Evolutionary conservation across 2,888 invertebrate genomes (phyloP).

Genomic region (Archips xylosteana): DNA sequence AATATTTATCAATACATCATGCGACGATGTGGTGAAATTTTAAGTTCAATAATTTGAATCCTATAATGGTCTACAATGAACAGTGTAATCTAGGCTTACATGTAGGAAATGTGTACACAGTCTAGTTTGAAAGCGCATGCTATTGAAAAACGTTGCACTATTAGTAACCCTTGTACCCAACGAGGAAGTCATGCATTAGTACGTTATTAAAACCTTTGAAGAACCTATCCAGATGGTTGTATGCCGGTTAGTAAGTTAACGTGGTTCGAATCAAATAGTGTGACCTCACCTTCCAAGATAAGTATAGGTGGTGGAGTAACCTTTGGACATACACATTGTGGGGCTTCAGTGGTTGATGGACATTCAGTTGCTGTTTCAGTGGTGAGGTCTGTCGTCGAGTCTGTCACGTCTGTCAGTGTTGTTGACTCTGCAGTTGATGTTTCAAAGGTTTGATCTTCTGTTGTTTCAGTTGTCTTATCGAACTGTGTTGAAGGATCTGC

Average conservation of each 20-base stretch:
- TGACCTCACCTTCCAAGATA: conserved; percentile 93
- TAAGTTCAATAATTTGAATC: conserved; percentile 38
- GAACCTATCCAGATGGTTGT: conserved; percentile 63
- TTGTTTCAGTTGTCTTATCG: conserved; percentile 45
- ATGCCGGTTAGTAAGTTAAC: conserved; percentile 79
- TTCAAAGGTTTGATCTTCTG: conserved; percentile 39
- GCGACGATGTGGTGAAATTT: conserved; percentile 70
- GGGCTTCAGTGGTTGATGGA: conserved; percentile 58
- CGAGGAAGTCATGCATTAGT: conserved; percentile 68
- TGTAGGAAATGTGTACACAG: conserved; percentile 24
- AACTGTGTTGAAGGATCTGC: conserved; percentile 48
- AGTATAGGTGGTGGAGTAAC: conserved; percentile 88
- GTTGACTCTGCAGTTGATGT: conserved; percentile 46
- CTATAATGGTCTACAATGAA: conserved; percentile 36
- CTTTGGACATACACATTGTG: conserved; percentile 76
- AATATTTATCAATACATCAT: conserved; percentile 51
- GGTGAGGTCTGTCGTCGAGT: conserved; percentile 57
- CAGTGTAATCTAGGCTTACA: conserved; percentile 25
- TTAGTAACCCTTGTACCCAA: conserved; percentile 46
- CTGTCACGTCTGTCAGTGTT: conserved; percentile 48
- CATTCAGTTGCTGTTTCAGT: conserved; percentile 57
- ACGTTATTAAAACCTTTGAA: conserved; percentile 60
- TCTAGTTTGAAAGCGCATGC: conserved; percentile 58
- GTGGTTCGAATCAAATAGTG: conserved; percentile 65
- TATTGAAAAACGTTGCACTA: conserved; percentile 50